Conservation (phyloP, 2,113 vertebrate genomes). For the Tichodroma muraria region DNA sequence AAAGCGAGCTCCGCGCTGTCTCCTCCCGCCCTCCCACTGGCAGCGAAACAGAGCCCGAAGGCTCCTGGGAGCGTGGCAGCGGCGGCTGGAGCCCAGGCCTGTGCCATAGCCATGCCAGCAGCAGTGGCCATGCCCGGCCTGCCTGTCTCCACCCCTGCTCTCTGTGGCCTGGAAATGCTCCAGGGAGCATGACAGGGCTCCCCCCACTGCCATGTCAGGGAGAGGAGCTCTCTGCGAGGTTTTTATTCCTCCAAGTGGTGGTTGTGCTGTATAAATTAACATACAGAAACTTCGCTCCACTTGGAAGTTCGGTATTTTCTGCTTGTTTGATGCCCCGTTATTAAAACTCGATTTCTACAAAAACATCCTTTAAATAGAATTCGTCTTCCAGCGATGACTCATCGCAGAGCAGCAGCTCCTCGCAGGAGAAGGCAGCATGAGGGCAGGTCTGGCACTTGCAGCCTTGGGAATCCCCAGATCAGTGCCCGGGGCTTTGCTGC, state of each 20-base stretch:
- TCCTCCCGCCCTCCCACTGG: slow-evolving; percentile 35
- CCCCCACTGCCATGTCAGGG: not conserved
- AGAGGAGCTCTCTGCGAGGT: not conserved
- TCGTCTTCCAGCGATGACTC: slow-evolving; percentile 34
- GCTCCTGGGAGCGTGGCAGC: not conserved
- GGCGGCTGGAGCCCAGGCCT: not conserved
- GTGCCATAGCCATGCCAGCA: not conserved
- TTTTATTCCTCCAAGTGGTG: not conserved
- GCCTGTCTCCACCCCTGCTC: not conserved
- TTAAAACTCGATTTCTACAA: slow-evolving; percentile 55
- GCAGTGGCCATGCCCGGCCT: accelerated
- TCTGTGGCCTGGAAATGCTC: accelerated
- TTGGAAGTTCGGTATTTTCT: slow-evolving; percentile 41
- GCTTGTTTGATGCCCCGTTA: slow-evolving; percentile 43
- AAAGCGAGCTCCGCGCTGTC: not conserved
- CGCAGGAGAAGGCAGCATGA: slow-evolving; percentile 1
- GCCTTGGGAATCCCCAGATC: not conserved
- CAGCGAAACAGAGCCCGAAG: not conserved
- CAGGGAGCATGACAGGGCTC: not conserved
- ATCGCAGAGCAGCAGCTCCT: not conserved
- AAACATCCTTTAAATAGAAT: slow-evolving; percentile 37
- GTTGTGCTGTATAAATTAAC: slow-evolving; percentile 21
- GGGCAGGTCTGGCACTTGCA: slow-evolving; percentile 43
- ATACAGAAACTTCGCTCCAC: not conserved
- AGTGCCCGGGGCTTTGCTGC: not conserved